Evolutionary conservation across 2,797 vertebrate species (phyloP).

Genomic region (Eulemur mongoz): DNA sequence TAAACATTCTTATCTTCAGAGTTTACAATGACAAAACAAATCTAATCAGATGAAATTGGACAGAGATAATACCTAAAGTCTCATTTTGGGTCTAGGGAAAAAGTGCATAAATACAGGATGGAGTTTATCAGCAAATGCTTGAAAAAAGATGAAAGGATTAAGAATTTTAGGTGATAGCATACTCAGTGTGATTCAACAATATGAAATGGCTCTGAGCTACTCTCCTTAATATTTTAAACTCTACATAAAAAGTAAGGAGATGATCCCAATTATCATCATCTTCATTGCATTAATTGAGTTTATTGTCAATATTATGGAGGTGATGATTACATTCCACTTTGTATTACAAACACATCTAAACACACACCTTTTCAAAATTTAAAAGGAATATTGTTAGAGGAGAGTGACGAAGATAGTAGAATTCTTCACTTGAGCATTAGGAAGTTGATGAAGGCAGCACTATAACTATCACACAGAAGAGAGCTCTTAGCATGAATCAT

Average conservation of each 20-base stretch:
- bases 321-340: neutral
- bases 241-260: neutral
- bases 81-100: neutral
- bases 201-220: neutral
- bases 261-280: neutral
- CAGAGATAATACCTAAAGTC: neutral
- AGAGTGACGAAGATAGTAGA: neutral
- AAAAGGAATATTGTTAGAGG: neutral
- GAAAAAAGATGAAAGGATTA: neutral
- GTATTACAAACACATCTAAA: slow-evolving; percentile 1
- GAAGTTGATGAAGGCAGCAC: neutral
- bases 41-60: neutral
- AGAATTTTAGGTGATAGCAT: neutral
- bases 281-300: slow-evolving; percentile 5
- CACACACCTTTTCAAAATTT: neutral
- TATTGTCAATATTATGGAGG: neutral
- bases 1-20: neutral
- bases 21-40: neutral
- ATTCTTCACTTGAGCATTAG: neutral
- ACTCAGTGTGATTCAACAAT: neutral
- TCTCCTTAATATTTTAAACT: neutral
- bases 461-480: neutral
- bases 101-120: neutral
- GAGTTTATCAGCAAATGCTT: neutral
- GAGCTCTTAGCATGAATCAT: neutral